Percentiles rank a stretch among this genome's conserved stretches.
Conservation (phyloP, 2,797 vertebrate species). For the Spheniscus humboldti region DNA sequence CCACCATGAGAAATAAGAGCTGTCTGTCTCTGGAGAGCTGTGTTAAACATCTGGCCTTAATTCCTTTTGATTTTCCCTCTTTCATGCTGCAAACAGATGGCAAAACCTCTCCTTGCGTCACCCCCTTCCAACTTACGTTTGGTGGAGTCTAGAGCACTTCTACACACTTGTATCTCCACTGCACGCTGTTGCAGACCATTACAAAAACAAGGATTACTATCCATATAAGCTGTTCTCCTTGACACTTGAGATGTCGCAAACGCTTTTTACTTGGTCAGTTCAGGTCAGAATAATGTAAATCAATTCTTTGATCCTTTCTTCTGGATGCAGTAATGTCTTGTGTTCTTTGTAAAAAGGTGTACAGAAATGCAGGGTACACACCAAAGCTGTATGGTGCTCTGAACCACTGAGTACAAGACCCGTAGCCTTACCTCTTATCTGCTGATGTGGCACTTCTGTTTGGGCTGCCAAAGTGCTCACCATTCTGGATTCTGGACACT, state of each 20-base stretch:
- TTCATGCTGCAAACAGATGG: background rate
- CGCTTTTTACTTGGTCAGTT: rapidly evolving
- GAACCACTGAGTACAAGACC: background rate
- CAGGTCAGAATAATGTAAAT: background rate
- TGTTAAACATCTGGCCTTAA: background rate
- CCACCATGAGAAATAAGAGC: background rate
- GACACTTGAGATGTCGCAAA: background rate
- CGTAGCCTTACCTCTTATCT: background rate
- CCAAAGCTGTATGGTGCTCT: background rate
- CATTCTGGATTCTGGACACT: background rate
- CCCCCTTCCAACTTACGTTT: background rate
- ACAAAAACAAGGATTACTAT: background rate
- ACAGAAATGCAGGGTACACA: background rate
- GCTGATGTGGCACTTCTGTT: background rate
- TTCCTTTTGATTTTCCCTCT: background rate
- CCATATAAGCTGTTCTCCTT: background rate
- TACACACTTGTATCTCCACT: rapidly evolving
- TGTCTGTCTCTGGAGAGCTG: background rate
- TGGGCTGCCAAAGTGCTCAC: background rate
- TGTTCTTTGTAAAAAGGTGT: rapidly evolving
- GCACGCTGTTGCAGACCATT: rapidly evolving
- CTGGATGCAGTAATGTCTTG: no score
- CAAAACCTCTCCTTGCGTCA: background rate
- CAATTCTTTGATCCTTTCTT: background rate
- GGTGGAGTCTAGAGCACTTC: background rate